A percentile compares a stretch with the other conserved stretches of the same genome.
phyloP scores from a whole-genome alignment of 2,888 invertebrate genomes.

The Thymelicus acteon region DNA sequence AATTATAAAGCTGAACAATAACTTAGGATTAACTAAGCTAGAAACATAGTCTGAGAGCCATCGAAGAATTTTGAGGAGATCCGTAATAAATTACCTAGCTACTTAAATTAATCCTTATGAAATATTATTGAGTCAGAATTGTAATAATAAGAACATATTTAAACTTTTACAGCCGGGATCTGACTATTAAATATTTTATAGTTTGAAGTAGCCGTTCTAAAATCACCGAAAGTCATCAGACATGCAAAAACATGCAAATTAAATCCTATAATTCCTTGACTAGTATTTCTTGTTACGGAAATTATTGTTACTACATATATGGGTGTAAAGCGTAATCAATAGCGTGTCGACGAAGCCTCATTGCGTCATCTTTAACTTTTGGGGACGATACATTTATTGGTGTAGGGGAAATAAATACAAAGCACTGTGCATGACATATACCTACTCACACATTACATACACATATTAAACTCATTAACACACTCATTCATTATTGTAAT shows the following conservation, averaged over 20 bases:
- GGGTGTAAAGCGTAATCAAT: conserved; percentile 31
- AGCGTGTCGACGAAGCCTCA: conserved; percentile 11
- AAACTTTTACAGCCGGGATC: no score
- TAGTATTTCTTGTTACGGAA: conserved; percentile 24
- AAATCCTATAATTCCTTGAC: conserved; percentile 18
- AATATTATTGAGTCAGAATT: not conserved
- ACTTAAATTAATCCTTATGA: not conserved
- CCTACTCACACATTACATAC: no score
- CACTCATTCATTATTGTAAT: no score
- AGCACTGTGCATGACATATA: no score
- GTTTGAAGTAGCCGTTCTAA: conserved; percentile 12
- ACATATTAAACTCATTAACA: no score
- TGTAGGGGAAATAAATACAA: no score
- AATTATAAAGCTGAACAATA: not conserved
- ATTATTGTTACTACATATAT: conserved; percentile 16
- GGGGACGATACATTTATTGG: no score
- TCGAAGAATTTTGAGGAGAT: not conserved
- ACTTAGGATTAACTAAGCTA: not conserved
- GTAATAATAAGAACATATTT: no score
- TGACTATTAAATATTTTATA: not conserved
- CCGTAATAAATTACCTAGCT: not conserved
- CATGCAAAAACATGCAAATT: conserved; percentile 35
- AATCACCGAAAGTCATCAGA: conserved; percentile 26
- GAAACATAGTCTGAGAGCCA: not conserved
- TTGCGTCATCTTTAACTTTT: not conserved